phyloP scores from a whole-genome alignment of 1,140 invertebrate species.

The Drosophila trapezifrons region DNA sequence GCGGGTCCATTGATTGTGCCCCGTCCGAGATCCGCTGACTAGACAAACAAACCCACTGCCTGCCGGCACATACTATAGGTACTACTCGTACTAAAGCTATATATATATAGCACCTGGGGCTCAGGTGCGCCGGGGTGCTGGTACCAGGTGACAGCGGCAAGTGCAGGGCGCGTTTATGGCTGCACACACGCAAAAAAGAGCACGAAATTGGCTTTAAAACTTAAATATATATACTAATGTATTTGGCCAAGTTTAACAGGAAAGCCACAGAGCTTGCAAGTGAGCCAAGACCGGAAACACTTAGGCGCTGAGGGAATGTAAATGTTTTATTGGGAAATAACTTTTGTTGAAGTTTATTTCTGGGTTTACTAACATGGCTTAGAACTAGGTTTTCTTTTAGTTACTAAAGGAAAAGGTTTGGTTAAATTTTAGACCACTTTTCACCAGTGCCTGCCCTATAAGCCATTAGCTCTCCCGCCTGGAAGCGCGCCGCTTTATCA shows the following conservation, averaged over 20 bases:
- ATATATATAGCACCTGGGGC: background rate
- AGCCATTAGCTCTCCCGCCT: background rate
- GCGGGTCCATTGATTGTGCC: slow-evolving; percentile 56
- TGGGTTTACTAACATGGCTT: too few relatives aligned
- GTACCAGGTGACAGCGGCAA: slow-evolving; percentile 30
- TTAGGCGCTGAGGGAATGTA: background rate
- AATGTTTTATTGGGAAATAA: background rate
- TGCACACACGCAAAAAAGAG: slow-evolving; percentile 21
- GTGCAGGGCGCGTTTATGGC: slow-evolving; percentile 43
- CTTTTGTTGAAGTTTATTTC: background rate
- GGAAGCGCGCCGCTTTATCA: slow-evolving; percentile 47
- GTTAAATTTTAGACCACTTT: background rate
- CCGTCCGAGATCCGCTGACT: slow-evolving; percentile 42
- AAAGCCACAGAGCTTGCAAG: background rate
- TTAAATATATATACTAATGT: slow-evolving; percentile 8
- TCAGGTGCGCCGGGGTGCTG: slow-evolving; percentile 25
- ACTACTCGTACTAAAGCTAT: background rate
- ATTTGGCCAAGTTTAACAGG: slow-evolving; percentile 1
- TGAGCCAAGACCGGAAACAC: slow-evolving; percentile 4
- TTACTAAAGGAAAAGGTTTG: background rate
- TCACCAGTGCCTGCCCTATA: slow-evolving; percentile 1
- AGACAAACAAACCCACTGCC: slow-evolving; percentile 48
- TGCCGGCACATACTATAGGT: slow-evolving; percentile 11
- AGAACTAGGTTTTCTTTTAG: background rate
- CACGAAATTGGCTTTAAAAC: slow-evolving; percentile 14